phyloP scores from a whole-genome alignment of 1,140 invertebrate genomes.

The Pogonomyrmex barbatus region DNA sequence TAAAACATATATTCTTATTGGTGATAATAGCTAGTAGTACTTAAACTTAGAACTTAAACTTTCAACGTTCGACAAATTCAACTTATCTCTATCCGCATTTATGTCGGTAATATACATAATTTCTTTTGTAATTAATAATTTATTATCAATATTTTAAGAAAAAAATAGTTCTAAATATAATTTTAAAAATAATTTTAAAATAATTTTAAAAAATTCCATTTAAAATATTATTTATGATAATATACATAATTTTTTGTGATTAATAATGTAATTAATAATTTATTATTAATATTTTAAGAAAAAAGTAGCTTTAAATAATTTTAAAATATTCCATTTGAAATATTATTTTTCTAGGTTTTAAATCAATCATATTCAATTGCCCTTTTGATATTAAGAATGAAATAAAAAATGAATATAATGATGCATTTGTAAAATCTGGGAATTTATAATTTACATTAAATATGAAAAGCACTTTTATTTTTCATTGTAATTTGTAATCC shows the following conservation, averaged over 20 bases:
- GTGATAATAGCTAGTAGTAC: conserved; percentile 55
- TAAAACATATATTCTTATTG: conserved; percentile 32
- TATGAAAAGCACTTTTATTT: not conserved
- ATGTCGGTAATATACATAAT: conserved; percentile 58
- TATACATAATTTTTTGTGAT: no score
- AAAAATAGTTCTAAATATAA: not conserved
- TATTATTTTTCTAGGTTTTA: not conserved
- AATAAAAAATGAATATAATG: not conserved
- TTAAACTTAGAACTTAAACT: conserved; percentile 62
- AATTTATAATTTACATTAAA: not conserved
- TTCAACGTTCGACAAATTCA: conserved; percentile 39
- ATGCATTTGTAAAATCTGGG: not conserved
- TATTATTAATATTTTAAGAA: not conserved
- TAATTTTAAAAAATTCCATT: no score
- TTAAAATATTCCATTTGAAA: no score
- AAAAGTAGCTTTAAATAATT: not conserved
- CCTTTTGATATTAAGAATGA: not conserved
- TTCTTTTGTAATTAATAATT: not conserved
- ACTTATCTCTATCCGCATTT: conserved; percentile 68
- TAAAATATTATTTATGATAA: no score
- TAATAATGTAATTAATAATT: not conserved
- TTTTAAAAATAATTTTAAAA: no score
- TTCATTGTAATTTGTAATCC: not conserved
- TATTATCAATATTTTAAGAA: not conserved
- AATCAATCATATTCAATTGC: conserved; percentile 27